phyloP scores from a whole-genome alignment of 2,797 vertebrate species.

The Anabacerthia variegaticeps region DNA sequence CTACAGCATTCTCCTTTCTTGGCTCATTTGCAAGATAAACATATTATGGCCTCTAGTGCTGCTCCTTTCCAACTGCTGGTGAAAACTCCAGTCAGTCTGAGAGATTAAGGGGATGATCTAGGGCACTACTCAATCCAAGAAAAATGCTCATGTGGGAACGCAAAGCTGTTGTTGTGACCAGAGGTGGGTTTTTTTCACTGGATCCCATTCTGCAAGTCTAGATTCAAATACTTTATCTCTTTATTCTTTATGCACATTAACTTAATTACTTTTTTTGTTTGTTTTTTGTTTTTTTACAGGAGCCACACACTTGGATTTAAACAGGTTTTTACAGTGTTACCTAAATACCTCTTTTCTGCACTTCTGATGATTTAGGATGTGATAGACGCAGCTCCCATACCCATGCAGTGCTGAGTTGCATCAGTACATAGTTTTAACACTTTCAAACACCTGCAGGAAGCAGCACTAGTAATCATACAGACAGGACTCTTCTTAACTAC shows the following conservation, averaged over 20 bases:
- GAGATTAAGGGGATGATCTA: conserved; percentile 46
- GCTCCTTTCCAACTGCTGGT: conserved; percentile 29
- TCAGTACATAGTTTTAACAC: background rate
- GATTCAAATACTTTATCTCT: background rate
- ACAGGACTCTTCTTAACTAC: background rate
- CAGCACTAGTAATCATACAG: background rate
- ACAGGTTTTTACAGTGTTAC: background rate
- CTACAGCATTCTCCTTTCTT: background rate
- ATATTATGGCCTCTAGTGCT: conserved; percentile 12
- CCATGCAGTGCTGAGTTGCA: background rate
- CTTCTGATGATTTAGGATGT: background rate
- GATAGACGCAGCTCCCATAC: background rate
- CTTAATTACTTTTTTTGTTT: background rate
- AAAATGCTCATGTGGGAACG: conserved; percentile 49
- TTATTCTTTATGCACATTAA: conserved; percentile 17
- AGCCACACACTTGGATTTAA: background rate
- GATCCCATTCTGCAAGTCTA: background rate
- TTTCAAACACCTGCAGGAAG: background rate
- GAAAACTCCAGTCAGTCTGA: conserved; percentile 30
- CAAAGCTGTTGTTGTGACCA: conserved; percentile 17
- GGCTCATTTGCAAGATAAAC: conserved; percentile 44
- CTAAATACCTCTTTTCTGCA: background rate
- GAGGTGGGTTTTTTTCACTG: background rate
- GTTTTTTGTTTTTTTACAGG: background rate
- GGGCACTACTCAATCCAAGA: conserved; percentile 47